These are phyloP conservation scores for Halocaridina rubra DNA, from an alignment of 2,888 invertebrate genomes.

Conservation along the genomic window DNA sequence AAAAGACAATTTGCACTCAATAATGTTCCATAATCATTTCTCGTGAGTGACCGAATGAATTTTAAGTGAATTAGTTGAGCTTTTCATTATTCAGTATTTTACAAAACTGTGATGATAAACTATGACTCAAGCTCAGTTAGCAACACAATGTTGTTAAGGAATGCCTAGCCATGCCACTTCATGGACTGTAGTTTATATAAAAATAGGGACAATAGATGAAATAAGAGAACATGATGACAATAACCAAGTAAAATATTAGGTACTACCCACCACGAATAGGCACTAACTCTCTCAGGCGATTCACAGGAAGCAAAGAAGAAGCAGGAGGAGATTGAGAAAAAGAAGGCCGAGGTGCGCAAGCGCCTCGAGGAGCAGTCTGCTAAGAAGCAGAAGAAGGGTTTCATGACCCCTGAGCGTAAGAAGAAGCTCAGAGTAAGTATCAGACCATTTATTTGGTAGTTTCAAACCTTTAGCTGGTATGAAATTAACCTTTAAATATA, in stretches of 20 bases:
- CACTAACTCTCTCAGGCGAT: constrained; percentile 9
- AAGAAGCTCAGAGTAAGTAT: constrained; percentile 96
- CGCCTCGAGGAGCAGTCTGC: constrained; percentile 98
- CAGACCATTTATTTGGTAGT: no score
- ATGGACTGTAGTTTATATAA: background rate
- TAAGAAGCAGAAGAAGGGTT: constrained; percentile 99
- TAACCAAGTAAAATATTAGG: no score
- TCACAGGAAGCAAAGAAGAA: constrained; percentile 94
- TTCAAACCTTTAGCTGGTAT: no score
- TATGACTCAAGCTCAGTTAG: constrained; percentile 20
- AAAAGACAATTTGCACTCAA: background rate
- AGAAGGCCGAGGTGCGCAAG: constrained; percentile 98
- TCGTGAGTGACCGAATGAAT: constrained; percentile 13
- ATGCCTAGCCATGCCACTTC: no score
- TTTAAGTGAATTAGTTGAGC: background rate
- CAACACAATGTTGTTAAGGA: no score
- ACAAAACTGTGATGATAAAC: background rate
- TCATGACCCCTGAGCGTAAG: constrained; percentile 99
- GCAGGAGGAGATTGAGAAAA: constrained; percentile 97
- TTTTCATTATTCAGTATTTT: background rate
- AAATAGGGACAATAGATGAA: background rate
- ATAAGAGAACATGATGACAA: no score
- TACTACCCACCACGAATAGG: background rate
- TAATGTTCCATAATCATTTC: background rate
- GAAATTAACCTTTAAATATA: no score